Percentiles rank a stretch among this genome's conserved stretches.
Conservation (phyloP, 2,888 invertebrate species). For the Tipula lateralis region DNA sequence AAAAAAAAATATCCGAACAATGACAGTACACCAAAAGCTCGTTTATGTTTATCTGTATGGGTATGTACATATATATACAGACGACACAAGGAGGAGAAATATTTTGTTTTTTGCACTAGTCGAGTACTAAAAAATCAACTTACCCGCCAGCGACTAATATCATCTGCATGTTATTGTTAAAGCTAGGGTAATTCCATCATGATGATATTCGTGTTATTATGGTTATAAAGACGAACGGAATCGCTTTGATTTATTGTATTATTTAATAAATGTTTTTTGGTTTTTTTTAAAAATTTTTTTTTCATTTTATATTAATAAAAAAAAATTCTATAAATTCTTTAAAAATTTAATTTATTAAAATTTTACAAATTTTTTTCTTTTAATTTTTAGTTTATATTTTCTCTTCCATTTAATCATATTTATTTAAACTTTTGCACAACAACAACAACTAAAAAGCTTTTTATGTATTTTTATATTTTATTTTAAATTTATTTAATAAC, state of each 20-base stretch:
- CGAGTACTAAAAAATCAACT: slow-evolving; percentile 37
- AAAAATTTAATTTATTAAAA: slow-evolving; percentile 1
- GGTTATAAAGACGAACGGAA: not conserved
- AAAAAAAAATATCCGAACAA: not conserved
- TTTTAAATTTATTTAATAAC: not conserved
- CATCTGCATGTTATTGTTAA: slow-evolving; percentile 45
- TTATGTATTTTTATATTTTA: not conserved
- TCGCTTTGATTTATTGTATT: not conserved
- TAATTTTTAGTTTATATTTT: slow-evolving; percentile 3
- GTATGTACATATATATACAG: not conserved
- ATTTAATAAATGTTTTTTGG: not conserved
- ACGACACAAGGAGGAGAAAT: not conserved
- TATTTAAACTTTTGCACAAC: not conserved
- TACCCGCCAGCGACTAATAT: slow-evolving; percentile 51
- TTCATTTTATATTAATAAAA: not conserved
- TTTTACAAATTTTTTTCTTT: not conserved
- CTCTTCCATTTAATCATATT: not conserved
- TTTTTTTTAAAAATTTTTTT: not conserved
- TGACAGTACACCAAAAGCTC: not conserved
- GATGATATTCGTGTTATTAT: not conserved
- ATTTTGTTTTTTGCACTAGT: not conserved
- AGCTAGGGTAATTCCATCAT: slow-evolving; percentile 36
- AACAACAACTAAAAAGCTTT: not conserved
- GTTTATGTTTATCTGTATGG: not conserved
- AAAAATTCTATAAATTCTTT: not conserved